Evolutionary conservation across 2,888 invertebrate genomes (phyloP), one percentile per base, ranked within the genome.

Genomic region (Chrysina gloriosa): DNA sequence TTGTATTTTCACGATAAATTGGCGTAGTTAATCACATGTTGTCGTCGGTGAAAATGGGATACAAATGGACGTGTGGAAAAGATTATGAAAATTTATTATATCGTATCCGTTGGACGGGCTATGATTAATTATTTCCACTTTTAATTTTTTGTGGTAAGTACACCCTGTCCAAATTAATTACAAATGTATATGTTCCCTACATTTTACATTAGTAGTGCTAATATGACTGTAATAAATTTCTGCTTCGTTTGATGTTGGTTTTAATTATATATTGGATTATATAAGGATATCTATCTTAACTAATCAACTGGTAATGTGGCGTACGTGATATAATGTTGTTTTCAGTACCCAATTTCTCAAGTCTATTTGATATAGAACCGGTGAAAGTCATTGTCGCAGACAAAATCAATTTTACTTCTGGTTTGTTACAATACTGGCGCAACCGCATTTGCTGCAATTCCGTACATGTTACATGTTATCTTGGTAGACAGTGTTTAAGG

Each of bases 71-170:
- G 25, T 5, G 9, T 9, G 16, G 31, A 19, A 52, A 52, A 19
- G 52, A 9, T 31, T 52, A 16, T n/a, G 19, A 19, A 9, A 52
- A 52, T 52, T 52, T 52, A 52, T 34, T 52, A 34, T 19, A 31
- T 29, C 29, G 19, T 31, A 31, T 19, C 31, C 14, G 16, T 9
- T 52, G 11, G 16, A 9, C 25, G 3, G 52, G 31, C 5, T 14
- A 52, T 29, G 34, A 52, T 31, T 52, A 52, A 52, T 52, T 52
- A 52, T 31, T 19, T 14, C 7, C 4, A 21, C 31, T 34, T 52
- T 52, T 31, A 52, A 52, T 7, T 6, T 11, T 21, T 52, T 52
- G 3, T 52, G 31, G 16, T 52, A 31, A 52, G n/a, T 29, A 52
- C 29, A 29, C 50, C 7, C 50, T n/a, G 29, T 27, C 16, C 11